These are phyloP conservation scores for Netelia virgata DNA, from an alignment of 2,888 invertebrate species.

Conservation along the genomic window DNA sequence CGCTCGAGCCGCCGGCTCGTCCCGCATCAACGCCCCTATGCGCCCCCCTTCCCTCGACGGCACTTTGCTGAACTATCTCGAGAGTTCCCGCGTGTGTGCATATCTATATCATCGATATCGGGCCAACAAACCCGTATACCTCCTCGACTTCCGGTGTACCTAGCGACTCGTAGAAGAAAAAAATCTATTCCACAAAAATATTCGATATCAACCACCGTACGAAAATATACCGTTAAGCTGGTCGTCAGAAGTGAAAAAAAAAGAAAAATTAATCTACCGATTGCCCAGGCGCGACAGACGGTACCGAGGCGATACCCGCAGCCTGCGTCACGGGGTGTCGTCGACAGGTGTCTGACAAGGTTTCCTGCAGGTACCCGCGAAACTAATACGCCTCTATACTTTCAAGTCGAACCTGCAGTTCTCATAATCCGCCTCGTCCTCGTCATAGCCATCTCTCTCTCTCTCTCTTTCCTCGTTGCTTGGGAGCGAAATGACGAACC, in stretches of 20 bases:
- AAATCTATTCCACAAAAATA: neutral
- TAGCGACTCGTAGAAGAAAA: neutral
- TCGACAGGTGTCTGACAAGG: slow-evolving; percentile 45
- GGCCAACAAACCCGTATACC: slow-evolving; percentile 31
- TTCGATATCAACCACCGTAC: neutral
- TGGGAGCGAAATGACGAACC: slow-evolving; percentile 58
- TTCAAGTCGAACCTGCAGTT: slow-evolving; percentile 13
- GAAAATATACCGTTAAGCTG: neutral
- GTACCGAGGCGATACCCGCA: slow-evolving; percentile 44
- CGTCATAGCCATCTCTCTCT: neutral
- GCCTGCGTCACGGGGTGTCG: slow-evolving; percentile 29
- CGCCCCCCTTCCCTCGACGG: neutral
- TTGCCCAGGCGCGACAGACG: neutral
- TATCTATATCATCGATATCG: neutral
- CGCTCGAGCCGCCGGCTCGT: too few species aligned
- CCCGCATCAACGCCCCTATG: neutral
- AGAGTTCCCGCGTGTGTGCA: neutral
- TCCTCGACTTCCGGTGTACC: slow-evolving; percentile 19
- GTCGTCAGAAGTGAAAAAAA: too few species aligned
- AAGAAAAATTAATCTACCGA: too few species aligned
- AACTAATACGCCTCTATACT: slow-evolving; percentile 29
- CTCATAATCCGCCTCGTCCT: slow-evolving; percentile 23
- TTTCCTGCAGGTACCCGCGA: slow-evolving; percentile 54
- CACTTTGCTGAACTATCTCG: neutral
- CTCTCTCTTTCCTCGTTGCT: slow-evolving; percentile 16